phyloP scores from a whole-genome alignment of 2,797 vertebrate species.

The Hydrocynus forskahlii region DNA sequence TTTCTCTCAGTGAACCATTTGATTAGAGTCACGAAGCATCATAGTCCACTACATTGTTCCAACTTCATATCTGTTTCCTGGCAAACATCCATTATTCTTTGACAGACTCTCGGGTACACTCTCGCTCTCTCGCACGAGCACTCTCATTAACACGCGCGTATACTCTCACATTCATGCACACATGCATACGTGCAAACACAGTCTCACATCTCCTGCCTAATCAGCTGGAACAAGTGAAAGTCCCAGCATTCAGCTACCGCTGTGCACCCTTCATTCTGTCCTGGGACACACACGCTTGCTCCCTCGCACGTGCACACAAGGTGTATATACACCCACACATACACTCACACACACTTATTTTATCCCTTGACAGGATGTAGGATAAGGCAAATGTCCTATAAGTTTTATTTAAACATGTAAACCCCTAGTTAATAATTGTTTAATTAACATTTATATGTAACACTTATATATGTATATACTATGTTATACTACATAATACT shows the following conservation, averaged over 20 bases:
- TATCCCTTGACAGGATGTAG: too few relatives aligned
- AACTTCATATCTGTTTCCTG: conserved; percentile 41
- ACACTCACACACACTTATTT: too few relatives aligned
- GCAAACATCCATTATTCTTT: conserved; percentile 55
- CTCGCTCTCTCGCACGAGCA: conserved; percentile 14
- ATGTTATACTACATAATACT: too few relatives aligned
- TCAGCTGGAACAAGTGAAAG: conserved; percentile 56
- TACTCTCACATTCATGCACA: neutral
- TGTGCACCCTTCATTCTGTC: conserved; percentile 38
- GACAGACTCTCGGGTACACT: conserved; percentile 33
- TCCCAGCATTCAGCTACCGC: conserved; percentile 38
- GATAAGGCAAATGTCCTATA: too few relatives aligned
- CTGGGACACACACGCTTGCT: conserved; percentile 17
- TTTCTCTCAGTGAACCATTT: conserved; percentile 21
- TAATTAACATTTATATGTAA: too few relatives aligned
- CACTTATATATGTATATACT: too few relatives aligned
- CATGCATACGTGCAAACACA: conserved; percentile 25
- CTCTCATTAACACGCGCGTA: conserved; percentile 31
- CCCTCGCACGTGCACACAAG: too few relatives aligned
- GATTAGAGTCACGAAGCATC: conserved; percentile 44
- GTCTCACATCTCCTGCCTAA: conserved; percentile 35
- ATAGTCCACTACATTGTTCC: conserved; percentile 32
- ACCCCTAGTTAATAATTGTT: too few relatives aligned
- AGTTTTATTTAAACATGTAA: too few relatives aligned
- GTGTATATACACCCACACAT: too few relatives aligned